Conservation (phyloP, 2,797 vertebrate species). For the Catamblyrhynchus diadema region DNA sequence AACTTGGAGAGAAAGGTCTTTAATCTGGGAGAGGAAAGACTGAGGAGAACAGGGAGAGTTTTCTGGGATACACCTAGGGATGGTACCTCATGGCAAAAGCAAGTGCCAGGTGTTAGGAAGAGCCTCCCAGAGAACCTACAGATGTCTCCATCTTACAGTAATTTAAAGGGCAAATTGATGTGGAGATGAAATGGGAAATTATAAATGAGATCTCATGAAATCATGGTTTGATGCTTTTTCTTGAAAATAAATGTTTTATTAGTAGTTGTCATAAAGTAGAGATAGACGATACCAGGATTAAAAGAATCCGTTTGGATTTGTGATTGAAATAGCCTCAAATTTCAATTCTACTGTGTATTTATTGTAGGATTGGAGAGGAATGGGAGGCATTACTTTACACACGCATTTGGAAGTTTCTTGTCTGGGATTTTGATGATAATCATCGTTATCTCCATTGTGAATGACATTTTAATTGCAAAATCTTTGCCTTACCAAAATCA, state of each 20-base stretch:
- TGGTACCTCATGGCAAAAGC: not conserved
- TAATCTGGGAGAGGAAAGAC: not conserved
- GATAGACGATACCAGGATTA: not conserved
- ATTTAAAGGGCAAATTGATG: not conserved
- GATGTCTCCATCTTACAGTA: not conserved
- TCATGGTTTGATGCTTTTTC: not conserved
- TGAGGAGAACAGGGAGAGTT: not conserved
- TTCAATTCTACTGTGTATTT: not conserved
- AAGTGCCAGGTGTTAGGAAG: not conserved
- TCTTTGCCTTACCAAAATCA: not conserved
- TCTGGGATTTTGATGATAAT: not conserved
- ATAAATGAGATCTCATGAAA: not conserved
- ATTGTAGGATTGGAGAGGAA: not conserved
- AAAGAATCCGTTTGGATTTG: not conserved
- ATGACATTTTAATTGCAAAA: slow-evolving; percentile 14
- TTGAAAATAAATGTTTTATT: not conserved
- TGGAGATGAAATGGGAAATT: not conserved
- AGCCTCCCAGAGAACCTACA: not conserved
- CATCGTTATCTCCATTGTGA: not conserved
- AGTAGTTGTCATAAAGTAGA: not conserved
- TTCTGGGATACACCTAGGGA: fast-evolving
- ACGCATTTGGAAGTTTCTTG: fast-evolving
- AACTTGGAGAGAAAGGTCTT: not conserved
- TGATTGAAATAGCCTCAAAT: not conserved
- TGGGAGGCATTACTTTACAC: not conserved